These are phyloP conservation scores for Trogon melanurus DNA, from an alignment of 2,113 vertebrate species.

Conservation along the genomic window DNA sequence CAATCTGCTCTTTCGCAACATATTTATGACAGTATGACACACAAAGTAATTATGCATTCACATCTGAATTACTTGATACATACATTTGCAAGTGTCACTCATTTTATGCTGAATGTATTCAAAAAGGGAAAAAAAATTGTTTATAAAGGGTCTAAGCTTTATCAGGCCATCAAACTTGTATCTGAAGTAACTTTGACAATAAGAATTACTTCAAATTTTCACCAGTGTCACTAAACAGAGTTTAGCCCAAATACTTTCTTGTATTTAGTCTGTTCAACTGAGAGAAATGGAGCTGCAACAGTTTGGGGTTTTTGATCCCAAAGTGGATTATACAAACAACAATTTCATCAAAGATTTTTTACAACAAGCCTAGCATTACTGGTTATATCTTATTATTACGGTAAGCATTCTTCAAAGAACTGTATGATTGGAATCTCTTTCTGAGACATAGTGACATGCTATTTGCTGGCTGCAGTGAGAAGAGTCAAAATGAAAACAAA, in stretches of 20 bases:
- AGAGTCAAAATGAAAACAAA: constrained; percentile 59
- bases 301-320: constrained; percentile 21
- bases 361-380: constrained; percentile 5
- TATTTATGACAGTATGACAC: neutral
- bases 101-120: neutral
- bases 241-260: neutral
- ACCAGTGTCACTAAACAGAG: neutral
- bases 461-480: constrained; percentile 47
- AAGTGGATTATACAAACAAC: constrained; percentile 50
- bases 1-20: neutral
- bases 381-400: constrained; percentile 65
- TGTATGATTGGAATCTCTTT: constrained; percentile 55
- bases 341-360: constrained; percentile 60
- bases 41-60: neutral
- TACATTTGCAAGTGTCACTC: neutral
- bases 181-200: neutral
- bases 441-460: constrained; percentile 57
- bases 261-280: neutral
- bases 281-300: neutral
- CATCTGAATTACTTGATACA: neutral
- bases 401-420: constrained; percentile 69
- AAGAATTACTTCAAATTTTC: neutral
- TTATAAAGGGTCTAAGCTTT: neutral
- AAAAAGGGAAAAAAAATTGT: neutral
- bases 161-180: neutral